Percentiles rank a stretch among this genome's conserved stretches.
These are phyloP conservation scores for Lacanobia oleracea DNA, from an alignment of 2,888 invertebrate genomes.

Conservation along the genomic window DNA sequence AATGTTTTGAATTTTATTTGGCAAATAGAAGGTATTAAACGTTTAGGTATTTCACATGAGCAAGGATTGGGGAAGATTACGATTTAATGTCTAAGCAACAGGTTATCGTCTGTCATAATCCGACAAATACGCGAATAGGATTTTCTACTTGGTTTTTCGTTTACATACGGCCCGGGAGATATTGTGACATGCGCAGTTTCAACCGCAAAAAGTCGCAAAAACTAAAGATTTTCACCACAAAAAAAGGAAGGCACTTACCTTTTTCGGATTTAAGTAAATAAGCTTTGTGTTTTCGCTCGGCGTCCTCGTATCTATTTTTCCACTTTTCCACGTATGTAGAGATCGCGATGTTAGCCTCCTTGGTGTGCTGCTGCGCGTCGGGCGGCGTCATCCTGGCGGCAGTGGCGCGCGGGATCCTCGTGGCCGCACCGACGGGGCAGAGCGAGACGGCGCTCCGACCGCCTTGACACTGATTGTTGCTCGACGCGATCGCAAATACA, in stretches of 20 bases:
- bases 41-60: constrained; percentile 65
- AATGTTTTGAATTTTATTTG: constrained; percentile 44
- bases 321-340: constrained; percentile 91
- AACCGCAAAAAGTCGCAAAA: constrained; percentile 70
- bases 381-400: constrained; percentile 88
- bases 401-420: constrained; percentile 89
- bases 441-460: constrained; percentile 87
- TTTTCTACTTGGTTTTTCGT: constrained; percentile 82
- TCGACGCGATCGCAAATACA: constrained; percentile 90
- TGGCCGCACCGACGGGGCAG: constrained; percentile 82
- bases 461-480: constrained; percentile 88
- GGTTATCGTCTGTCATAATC: constrained; percentile 86
- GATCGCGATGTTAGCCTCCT: constrained; percentile 87
- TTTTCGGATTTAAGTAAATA: constrained; percentile 93
- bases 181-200: constrained; percentile 84
- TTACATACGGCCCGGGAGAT: constrained; percentile 81
- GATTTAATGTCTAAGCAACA: constrained; percentile 88
- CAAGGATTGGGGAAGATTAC: constrained; percentile 79
- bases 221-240: constrained; percentile 63
- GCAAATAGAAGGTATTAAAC: constrained; percentile 47
- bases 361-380: constrained; percentile 87
- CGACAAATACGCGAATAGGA: constrained; percentile 87
- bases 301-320: constrained; percentile 93
- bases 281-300: constrained; percentile 92
- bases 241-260: constrained; percentile 88